Evolutionary conservation across 2,113 vertebrate genomes (phyloP), one percentile per base, ranked within the genome.

Genomic region (Telmatochromis sp.): DNA sequence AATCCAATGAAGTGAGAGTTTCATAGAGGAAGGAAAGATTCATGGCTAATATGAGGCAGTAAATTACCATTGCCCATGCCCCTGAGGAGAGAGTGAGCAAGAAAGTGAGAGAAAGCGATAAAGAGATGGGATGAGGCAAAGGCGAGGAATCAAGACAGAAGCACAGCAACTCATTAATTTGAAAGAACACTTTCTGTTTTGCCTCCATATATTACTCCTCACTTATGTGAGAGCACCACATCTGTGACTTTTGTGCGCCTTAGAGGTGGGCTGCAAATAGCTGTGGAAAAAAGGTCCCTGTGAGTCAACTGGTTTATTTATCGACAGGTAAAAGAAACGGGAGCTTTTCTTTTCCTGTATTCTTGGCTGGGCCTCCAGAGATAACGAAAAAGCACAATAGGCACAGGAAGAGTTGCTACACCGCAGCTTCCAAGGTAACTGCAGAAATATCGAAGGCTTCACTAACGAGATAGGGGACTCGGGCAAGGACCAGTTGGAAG

Each of bases 31-130:
- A 68, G 57, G 49, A 57, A 54, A 84, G 87, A 93, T 87, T 91
- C 82, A 92, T 35, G 60, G 90, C 83, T 86, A 83, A 87, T 88
- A 87, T 90, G 89, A 84, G 82, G 68, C 90, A 82, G 87, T 94
- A 91, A 92, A 93, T 94, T 89, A 92, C 55, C 78, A 54, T 53
- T 81, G 58, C 82, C 92, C 14, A 51, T 68, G 49, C 58, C 63
- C 40, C 42, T 55, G 15, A 83, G 68, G 73, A 79, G 31, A 45
- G 42, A 82, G 8, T 75, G 58, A 17, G n/a, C 31, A 60, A 58
- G 45, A 73, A 78, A 78, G 45, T 78, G 73, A 78, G 53, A 28
- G 17, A 26, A 60, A 73, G 45, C 58, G 60, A 86, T 33, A 37
- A 63, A 86, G 65, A 81, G 45, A 84, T 83, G 84, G 21, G 60